Conservation (phyloP, 2,888 invertebrate species). For the Diaperis boleti region DNA sequence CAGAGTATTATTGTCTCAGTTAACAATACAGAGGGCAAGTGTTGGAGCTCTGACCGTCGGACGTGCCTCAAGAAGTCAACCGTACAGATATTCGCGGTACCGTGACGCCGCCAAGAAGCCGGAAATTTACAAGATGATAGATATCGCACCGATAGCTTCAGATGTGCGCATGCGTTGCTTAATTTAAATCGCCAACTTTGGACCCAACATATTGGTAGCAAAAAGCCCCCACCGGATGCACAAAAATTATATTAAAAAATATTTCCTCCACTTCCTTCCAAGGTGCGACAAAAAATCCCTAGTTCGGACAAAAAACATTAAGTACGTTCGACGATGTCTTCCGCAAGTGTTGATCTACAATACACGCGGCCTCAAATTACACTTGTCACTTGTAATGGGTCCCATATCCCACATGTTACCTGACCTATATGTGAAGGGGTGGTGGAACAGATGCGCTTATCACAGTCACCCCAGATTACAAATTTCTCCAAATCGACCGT, state of each 20-base stretch:
- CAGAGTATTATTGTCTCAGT: slow-evolving; percentile 45
- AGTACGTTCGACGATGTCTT: slow-evolving; percentile 24
- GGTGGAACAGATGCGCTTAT: slow-evolving; percentile 21
- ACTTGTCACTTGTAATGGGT: slow-evolving; percentile 31
- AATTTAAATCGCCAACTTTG: slow-evolving; percentile 11
- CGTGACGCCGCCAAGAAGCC: slow-evolving; percentile 48
- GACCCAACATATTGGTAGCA: slow-evolving; percentile 7
- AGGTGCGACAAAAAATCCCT: slow-evolving; percentile 10
- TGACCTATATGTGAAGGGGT: slow-evolving; percentile 35
- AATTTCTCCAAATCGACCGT: slow-evolving; percentile 20
- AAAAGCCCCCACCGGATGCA: slow-evolving; percentile 36
- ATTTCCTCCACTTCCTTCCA: slow-evolving; percentile 33
- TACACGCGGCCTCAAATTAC: slow-evolving; percentile 30
- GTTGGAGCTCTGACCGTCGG: slow-evolving; percentile 44
- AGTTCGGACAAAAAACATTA: slow-evolving; percentile 14
- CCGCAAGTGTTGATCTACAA: slow-evolving; percentile 32
- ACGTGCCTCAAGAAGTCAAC: slow-evolving; percentile 49
- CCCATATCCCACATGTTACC: slow-evolving; percentile 33
- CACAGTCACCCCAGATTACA: slow-evolving; percentile 10
- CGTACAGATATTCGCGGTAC: slow-evolving; percentile 49
- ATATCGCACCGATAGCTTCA: slow-evolving; percentile 48
- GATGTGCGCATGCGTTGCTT: slow-evolving; percentile 41
- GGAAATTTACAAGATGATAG: slow-evolving; percentile 51
- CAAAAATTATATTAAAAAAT: slow-evolving; percentile 37
- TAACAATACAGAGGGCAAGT: slow-evolving; percentile 45